Evolutionary conservation across 2,113 vertebrate species (phyloP).

Genomic region (Sphyrna mokarran): DNA sequence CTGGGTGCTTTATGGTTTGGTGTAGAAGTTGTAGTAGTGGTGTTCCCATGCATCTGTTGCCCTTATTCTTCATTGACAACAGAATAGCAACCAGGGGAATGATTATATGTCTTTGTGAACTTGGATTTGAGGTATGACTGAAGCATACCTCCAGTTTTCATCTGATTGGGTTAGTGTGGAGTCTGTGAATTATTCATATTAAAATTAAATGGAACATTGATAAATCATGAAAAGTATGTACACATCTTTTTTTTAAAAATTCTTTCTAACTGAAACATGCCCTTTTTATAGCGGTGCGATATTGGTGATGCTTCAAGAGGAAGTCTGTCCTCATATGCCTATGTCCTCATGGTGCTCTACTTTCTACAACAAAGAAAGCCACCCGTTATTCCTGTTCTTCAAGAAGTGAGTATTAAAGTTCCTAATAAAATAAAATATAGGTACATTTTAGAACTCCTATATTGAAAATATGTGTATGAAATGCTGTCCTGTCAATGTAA

Average conservation of each 20-base stretch:
- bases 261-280: conserved; percentile 20
- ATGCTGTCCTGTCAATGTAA: not conserved
- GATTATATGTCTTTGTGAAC: not conserved
- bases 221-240: not conserved
- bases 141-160: not conserved
- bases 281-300: conserved; percentile 78
- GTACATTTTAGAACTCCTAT: not conserved
- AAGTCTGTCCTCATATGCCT: conserved; percentile 96
- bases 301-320: conserved; percentile 96
- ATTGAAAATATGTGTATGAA: not conserved
- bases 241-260: not conserved
- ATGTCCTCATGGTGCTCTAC: conserved; percentile 98
- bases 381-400: conserved; percentile 90
- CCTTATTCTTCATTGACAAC: not conserved
- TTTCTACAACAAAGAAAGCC: conserved; percentile 94
- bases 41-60: too few relatives aligned
- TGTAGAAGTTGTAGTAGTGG: too few relatives aligned
- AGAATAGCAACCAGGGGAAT: not conserved
- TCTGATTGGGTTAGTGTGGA: not conserved
- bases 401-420: conserved; percentile 70
- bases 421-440: not conserved
- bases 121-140: not conserved
- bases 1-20: too few relatives aligned
- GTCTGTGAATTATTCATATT: not conserved
- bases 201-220: not conserved